These are phyloP conservation scores for Yoshiicerus persimilis DNA, from an alignment of 1,140 invertebrate species.

Conservation along the genomic window DNA sequence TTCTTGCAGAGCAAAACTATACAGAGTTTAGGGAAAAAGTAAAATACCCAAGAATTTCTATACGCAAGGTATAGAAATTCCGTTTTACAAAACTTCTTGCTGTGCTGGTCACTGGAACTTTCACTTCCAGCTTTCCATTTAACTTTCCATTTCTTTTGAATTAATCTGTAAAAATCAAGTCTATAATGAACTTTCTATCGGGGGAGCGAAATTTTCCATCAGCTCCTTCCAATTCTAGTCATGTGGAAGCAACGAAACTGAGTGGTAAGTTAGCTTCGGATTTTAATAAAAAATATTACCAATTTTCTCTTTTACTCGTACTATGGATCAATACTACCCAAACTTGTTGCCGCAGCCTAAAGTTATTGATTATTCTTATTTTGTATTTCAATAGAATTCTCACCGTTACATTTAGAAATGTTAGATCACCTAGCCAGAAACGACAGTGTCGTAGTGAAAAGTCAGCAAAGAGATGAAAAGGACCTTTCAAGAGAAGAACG, in stretches of 20 bases:
- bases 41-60: no score
- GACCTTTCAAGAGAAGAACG: conserved; percentile 72
- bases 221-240: not conserved
- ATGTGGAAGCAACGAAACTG: not conserved
- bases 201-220: not conserved
- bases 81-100: no score
- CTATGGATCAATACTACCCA: no score
- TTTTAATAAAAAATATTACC: no score
- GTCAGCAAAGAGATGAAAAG: conserved; percentile 73
- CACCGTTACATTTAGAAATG: conserved; percentile 33
- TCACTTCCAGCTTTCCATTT: not conserved
- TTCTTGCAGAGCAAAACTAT: not conserved
- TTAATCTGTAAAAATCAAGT: not conserved
- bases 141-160: not conserved
- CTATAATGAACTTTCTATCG: not conserved
- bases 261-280: not conserved
- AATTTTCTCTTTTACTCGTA: no score
- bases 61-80: no score
- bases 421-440: conserved; percentile 37
- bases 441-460: conserved; percentile 63
- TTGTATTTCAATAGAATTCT: not conserved
- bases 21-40: no score
- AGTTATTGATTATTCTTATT: not conserved
- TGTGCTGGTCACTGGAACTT: not conserved
- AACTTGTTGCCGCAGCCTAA: no score